A percentile compares a stretch with the other conserved stretches of the same genome.
These are phyloP conservation scores for Dysidea cf. avara DNA, from an alignment of 37 sponge, comb jelly and placozoan genomes.

Conservation along the genomic window DNA sequence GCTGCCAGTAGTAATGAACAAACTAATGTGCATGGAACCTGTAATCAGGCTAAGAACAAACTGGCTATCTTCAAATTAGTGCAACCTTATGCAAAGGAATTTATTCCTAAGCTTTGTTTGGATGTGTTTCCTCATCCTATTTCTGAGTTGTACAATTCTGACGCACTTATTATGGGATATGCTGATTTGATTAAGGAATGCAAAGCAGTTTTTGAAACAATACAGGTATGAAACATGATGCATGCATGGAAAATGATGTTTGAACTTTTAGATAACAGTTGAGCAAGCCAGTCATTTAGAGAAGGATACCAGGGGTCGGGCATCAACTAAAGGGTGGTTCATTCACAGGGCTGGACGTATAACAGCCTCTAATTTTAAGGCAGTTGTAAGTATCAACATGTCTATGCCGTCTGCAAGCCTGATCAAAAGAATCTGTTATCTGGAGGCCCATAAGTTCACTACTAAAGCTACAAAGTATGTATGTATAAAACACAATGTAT, in stretches of 20 bases:
- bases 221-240: too few species aligned
- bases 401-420: constrained; percentile 21
- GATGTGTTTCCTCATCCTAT: background rate
- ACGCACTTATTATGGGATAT: background rate
- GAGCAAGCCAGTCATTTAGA: constrained; percentile 15
- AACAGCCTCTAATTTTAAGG: constrained; percentile 36
- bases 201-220: constrained; percentile 15
- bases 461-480: constrained; percentile 19
- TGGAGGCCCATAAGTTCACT: constrained; percentile 12
- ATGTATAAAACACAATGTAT: too few species aligned
- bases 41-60: too few species aligned
- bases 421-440: constrained; percentile 41
- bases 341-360: constrained; percentile 32
- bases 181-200: constrained; percentile 30
- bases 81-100: too few species aligned
- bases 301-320: constrained; percentile 17
- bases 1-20: too few species aligned
- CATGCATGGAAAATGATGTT: too few species aligned
- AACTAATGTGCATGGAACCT: too few species aligned
- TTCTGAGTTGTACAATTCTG: constrained; percentile 1
- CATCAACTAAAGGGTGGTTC: constrained; percentile 32
- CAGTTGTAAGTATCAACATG: constrained; percentile 26
- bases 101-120: background rate
- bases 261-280: constrained; percentile 7
- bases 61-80: too few species aligned